phyloP scores from a whole-genome alignment of 1,140 invertebrate species.

The Leptoteleia sp. region DNA sequence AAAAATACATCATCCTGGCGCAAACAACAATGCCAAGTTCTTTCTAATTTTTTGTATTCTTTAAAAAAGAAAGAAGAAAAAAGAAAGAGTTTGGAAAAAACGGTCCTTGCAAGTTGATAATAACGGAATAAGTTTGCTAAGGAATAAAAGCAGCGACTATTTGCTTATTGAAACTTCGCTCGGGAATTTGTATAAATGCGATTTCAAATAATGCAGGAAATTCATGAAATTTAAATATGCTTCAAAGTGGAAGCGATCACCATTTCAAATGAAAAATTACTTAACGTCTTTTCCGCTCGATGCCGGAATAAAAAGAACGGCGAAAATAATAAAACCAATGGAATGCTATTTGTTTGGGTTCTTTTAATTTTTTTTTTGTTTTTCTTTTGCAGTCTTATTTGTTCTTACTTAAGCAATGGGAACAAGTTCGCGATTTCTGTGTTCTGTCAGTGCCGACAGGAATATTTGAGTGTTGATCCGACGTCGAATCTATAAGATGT shows the following conservation, averaged over 20 bases:
- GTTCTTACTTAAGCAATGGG: too few relatives aligned
- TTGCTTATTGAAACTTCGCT: conserved; percentile 34
- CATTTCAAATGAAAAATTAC: conserved; percentile 43
- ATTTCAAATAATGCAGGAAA: conserved; percentile 24
- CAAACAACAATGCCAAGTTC: too few relatives aligned
- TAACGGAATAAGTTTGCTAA: not conserved
- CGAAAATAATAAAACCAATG: not conserved
- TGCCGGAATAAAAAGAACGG: not conserved
- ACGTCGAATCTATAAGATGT: too few relatives aligned
- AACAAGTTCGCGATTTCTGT: too few relatives aligned
- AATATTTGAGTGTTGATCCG: too few relatives aligned
- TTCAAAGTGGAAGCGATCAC: conserved; percentile 11
- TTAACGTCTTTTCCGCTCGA: conserved; percentile 21
- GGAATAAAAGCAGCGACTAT: conserved; percentile 7
- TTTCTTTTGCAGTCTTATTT: not conserved
- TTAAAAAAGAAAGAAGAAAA: too few relatives aligned
- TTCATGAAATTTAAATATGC: conserved; percentile 43
- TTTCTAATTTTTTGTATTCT: too few relatives aligned
- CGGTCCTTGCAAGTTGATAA: conserved; percentile 11
- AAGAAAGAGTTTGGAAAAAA: too few relatives aligned
- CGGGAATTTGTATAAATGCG: conserved; percentile 20
- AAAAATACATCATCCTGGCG: too few relatives aligned
- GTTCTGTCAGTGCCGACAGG: too few relatives aligned
- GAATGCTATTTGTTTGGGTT: too few relatives aligned
- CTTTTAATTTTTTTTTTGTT: not conserved